phyloP scores from a whole-genome alignment of 2,888 invertebrate species.

The Blera fallax region DNA sequence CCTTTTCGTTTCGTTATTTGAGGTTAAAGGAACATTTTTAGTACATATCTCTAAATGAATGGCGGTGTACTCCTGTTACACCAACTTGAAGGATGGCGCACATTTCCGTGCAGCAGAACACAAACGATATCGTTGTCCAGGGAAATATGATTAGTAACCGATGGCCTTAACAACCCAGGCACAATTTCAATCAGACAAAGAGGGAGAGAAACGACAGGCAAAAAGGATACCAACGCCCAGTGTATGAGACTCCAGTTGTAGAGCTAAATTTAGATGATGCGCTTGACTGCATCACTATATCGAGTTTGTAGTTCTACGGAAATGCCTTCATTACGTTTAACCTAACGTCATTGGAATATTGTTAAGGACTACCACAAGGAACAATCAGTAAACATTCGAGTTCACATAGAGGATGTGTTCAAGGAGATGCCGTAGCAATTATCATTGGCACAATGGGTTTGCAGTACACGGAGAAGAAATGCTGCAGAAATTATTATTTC shows the following conservation, averaged over 20 bases:
- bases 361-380: slow-evolving; percentile 4
- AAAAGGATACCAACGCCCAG: background rate
- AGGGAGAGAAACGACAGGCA: too few relatives aligned
- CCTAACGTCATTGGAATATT: slow-evolving; percentile 33
- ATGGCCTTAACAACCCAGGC: background rate
- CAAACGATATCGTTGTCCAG: background rate
- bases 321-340: slow-evolving; percentile 48
- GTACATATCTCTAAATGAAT: too few relatives aligned
- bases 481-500: background rate
- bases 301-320: background rate
- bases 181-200: background rate
- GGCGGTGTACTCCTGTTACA: too few relatives aligned
- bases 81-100: background rate
- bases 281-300: slow-evolving; percentile 20
- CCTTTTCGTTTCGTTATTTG: background rate
- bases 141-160: slow-evolving; percentile 27
- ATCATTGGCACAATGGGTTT: background rate
- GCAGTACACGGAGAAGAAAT: slow-evolving; percentile 29
- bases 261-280: slow-evolving; percentile 20
- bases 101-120: background rate
- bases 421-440: slow-evolving; percentile 11
- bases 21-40: background rate
- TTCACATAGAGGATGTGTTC: slow-evolving; percentile 14
- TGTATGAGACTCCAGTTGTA: slow-evolving; percentile 23
- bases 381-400: slow-evolving; percentile 24